These are phyloP conservation scores for Channa striata DNA, from an alignment of 2,797 vertebrate genomes.

Conservation along the genomic window DNA sequence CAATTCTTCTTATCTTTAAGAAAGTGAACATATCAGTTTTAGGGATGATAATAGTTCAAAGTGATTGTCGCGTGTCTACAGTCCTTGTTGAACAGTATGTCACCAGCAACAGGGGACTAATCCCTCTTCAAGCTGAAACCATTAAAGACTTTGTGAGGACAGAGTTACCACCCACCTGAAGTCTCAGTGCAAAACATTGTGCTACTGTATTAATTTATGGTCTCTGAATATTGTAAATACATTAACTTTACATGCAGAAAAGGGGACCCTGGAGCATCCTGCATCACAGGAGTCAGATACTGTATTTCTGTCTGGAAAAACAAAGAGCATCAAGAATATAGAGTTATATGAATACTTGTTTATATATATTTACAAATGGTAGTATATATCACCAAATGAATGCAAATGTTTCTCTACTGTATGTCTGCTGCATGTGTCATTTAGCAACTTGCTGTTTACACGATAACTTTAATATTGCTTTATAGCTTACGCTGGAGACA, in stretches of 20 bases:
- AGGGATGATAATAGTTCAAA: not conserved
- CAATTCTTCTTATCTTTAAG: not conserved
- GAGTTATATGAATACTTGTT: too few species aligned
- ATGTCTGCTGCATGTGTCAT: not conserved
- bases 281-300: not conserved
- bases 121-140: not conserved
- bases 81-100: not conserved
- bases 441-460: not conserved
- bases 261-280: not conserved
- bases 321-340: not conserved
- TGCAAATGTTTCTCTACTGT: not conserved
- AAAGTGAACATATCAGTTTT: not conserved
- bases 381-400: too few species aligned
- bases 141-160: not conserved
- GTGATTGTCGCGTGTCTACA: not conserved
- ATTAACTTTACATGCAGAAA: too few species aligned
- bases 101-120: not conserved
- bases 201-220: too few species aligned
- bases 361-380: too few species aligned
- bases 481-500: too few species aligned
- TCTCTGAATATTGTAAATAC: not conserved
- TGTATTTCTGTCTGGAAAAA: not conserved
- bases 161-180: not conserved
- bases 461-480: too few species aligned
- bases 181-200: not conserved